phyloP scores from a whole-genome alignment of 53 echinoderm and acorn worm genomes.

The Zoroaster sp. region DNA sequence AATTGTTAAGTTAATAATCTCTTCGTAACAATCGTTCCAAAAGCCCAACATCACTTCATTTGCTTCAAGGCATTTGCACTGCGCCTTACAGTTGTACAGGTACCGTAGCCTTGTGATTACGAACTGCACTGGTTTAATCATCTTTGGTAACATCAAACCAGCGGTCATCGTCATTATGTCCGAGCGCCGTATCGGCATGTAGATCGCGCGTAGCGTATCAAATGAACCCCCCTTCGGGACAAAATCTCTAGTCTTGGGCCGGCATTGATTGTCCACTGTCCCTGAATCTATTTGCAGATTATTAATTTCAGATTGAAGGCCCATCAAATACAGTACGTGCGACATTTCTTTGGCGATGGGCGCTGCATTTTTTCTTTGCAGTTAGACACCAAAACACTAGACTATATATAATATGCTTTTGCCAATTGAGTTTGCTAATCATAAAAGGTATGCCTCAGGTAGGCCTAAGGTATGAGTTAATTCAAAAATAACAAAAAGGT shows the following conservation, averaged over 20 bases:
- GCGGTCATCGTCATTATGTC: constrained; percentile 9
- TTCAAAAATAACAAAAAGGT: too few relatives aligned
- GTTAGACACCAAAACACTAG: too few relatives aligned
- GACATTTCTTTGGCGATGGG: neutral
- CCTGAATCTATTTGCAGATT: neutral
- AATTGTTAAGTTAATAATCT: too few relatives aligned
- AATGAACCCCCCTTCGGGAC: neutral
- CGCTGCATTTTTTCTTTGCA: too few relatives aligned
- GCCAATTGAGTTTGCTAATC: too few relatives aligned
- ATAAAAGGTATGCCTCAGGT: too few relatives aligned
- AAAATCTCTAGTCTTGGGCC: constrained; percentile 2
- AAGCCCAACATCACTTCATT: neutral
- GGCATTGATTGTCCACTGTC: neutral
- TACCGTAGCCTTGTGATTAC: neutral
- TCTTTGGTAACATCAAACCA: constrained; percentile 13
- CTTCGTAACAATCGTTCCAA: neutral
- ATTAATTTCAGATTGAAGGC: constrained; percentile 2
- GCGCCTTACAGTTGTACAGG: neutral
- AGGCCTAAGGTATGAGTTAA: too few relatives aligned
- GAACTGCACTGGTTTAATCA: neutral
- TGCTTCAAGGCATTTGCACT: neutral
- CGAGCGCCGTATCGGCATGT: neutral
- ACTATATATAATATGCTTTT: too few relatives aligned
- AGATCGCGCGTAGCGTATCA: neutral
- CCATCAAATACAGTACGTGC: neutral